A percentile compares a stretch with the other conserved stretches of the same genome.
These are phyloP conservation scores for Capitella teleta DNA, from an alignment of 1,140 invertebrate genomes.

Conservation along the genomic window DNA sequence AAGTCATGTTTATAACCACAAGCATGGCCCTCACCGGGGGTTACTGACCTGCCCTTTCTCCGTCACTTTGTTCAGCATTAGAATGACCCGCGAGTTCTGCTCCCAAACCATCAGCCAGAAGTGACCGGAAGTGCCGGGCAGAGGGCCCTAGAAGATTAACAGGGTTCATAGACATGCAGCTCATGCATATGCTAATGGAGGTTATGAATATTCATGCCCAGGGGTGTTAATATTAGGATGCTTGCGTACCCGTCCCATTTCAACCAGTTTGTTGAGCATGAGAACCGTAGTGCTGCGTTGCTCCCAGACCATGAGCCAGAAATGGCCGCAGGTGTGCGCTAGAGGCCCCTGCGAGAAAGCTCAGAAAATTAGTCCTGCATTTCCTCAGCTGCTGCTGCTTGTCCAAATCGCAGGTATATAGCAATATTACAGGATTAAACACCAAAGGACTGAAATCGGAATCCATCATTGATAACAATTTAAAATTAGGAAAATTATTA, in stretches of 20 bases:
- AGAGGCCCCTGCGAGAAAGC: conserved; percentile 67
- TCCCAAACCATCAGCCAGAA: conserved; percentile 99
- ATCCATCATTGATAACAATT: too few species aligned
- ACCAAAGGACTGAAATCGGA: too few species aligned
- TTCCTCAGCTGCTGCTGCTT: too few species aligned
- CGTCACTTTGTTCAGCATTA: conserved; percentile 91
- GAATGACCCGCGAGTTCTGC: conserved; percentile 73
- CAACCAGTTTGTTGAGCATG: conserved; percentile 90
- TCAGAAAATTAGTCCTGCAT: background rate
- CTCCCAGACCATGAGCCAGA: conserved; percentile 97
- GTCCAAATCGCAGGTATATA: too few species aligned
- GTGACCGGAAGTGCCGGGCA: conserved; percentile 72
- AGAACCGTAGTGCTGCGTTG: conserved; percentile 77
- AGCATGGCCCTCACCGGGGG: too few species aligned
- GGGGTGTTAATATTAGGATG: too few species aligned
- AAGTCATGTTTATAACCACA: too few species aligned
- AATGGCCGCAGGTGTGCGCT: conserved; percentile 71
- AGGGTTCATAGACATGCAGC: too few species aligned
- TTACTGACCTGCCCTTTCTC: conserved; percentile 49
- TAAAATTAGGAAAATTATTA: too few species aligned
- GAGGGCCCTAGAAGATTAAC: conserved; percentile 78
- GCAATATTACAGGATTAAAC: too few species aligned
- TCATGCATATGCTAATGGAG: too few species aligned
- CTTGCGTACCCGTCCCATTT: conserved; percentile 46
- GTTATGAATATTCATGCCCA: too few species aligned